Evolutionary conservation across 1,140 invertebrate genomes (phyloP).

Genomic region (Sesamia nonagrioides): DNA sequence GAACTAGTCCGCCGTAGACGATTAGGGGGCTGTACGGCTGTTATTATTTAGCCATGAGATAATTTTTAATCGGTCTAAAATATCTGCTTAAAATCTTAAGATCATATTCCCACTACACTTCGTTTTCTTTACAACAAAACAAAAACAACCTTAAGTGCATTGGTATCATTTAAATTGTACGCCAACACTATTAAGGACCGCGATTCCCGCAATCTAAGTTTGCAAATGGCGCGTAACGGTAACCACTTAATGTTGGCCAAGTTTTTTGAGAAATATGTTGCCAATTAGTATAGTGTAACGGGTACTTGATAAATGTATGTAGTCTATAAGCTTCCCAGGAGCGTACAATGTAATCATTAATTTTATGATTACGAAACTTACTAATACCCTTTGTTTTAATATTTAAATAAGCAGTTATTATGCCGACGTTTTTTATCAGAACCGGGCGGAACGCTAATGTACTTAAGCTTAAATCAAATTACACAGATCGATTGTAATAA

Average conservation of each 20-base stretch:
- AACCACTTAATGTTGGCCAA: background rate
- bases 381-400: background rate
- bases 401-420: constrained; percentile 1
- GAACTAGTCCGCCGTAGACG: too few species aligned
- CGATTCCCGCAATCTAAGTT: constrained; percentile 12
- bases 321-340: constrained; percentile 3
- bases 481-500: constrained; percentile 43
- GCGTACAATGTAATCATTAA: background rate
- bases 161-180: constrained; percentile 17
- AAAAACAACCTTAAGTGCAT: constrained; percentile 18
- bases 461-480: constrained; percentile 40
- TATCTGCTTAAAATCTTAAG: background rate
- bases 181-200: background rate
- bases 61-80: too few species aligned
- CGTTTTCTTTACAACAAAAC: too few species aligned
- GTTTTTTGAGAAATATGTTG: background rate
- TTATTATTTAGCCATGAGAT: too few species aligned
- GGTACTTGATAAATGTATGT: background rate
- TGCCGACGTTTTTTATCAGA: background rate
- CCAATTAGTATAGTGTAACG: constrained; percentile 1
- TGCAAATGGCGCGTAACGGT: constrained; percentile 10
- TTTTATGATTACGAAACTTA: background rate
- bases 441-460: background rate
- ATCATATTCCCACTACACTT: background rate
- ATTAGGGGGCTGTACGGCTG: too few species aligned